Conservation (phyloP, 2,888 invertebrate genomes). For the Euproctis similis region DNA sequence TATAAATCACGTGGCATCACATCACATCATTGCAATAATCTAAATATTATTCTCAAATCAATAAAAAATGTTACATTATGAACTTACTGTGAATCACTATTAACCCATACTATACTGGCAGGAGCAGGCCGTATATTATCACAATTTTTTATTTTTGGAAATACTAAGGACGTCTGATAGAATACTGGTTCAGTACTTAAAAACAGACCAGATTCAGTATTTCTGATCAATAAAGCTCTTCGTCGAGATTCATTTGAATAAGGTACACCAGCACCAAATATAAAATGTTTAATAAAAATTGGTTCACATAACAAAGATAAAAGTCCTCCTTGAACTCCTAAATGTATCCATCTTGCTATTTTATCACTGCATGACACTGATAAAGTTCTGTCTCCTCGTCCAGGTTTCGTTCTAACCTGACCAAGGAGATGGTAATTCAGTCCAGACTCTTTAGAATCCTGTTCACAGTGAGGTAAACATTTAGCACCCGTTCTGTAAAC, state of each 20-base stretch:
- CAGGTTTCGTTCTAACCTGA: conserved; percentile 90
- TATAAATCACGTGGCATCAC: too few relatives aligned
- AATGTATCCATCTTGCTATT: conserved; percentile 89
- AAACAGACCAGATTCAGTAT: conserved; percentile 14
- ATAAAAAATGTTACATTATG: too few relatives aligned
- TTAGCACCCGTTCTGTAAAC: conserved; percentile 93
- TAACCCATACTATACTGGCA: conserved; percentile 55
- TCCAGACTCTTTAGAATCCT: conserved; percentile 78
- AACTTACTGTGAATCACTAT: conserved; percentile 35
- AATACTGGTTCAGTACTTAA: conserved; percentile 29
- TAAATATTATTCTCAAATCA: too few relatives aligned
- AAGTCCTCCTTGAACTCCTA: conserved; percentile 91
- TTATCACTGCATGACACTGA: conserved; percentile 97
- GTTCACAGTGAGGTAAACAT: conserved; percentile 71
- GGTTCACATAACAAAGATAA: conserved; percentile 79
- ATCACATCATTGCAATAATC: too few relatives aligned
- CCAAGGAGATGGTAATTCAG: conserved; percentile 80
- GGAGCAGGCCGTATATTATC: conserved; percentile 38
- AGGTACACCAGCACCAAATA: conserved; percentile 81
- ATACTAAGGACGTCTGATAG: conserved; percentile 38
- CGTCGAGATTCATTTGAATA: conserved; percentile 77
- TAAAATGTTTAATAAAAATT: conserved; percentile 81
- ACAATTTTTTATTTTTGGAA: conserved; percentile 33
- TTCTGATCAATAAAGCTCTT: conserved; percentile 66
- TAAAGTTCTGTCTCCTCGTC: conserved; percentile 89